A percentile compares a stretch with the other conserved stretches of the same genome.
phyloP scores from a whole-genome alignment of 2,113 vertebrate genomes.

The Peucedramus taeniatus region DNA sequence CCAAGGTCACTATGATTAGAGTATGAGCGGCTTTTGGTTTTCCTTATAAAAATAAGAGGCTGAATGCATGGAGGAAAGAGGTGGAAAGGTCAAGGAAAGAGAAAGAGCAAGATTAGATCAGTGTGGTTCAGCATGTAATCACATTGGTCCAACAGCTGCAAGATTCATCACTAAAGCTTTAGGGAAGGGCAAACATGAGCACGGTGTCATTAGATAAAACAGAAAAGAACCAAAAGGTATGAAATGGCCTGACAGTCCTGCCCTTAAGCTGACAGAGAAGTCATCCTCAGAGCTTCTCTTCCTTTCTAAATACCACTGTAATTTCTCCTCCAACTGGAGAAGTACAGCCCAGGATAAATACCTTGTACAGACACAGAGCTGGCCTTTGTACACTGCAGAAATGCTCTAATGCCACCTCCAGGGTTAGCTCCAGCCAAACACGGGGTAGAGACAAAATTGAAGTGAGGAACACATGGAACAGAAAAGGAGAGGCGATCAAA shows the following conservation, averaged over 20 bases:
- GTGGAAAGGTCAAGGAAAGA: constrained; percentile 26
- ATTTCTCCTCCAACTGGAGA: background rate
- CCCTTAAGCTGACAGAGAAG: background rate
- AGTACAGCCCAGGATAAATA: background rate
- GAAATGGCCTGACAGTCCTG: background rate
- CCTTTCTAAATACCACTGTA: background rate
- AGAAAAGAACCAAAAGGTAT: background rate
- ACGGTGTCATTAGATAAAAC: background rate
- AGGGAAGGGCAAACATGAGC: background rate
- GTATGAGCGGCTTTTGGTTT: constrained; percentile 16
- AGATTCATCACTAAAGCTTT: constrained; percentile 3
- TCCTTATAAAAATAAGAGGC: constrained; percentile 24
- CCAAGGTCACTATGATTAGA: constrained; percentile 57
- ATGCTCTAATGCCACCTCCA: background rate
- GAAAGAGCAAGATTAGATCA: constrained; percentile 2
- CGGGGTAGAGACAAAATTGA: background rate
- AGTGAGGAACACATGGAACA: background rate
- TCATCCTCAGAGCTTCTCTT: background rate
- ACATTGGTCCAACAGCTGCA: background rate
- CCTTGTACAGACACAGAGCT: background rate
- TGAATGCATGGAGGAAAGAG: constrained; percentile 21
- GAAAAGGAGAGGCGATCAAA: background rate
- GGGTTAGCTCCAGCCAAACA: background rate
- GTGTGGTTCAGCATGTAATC: background rate
- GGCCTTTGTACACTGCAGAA: background rate